These are phyloP conservation scores for Hydrotaea cyrtoneurina DNA, from an alignment of 2,888 invertebrate species.

Conservation along the genomic window DNA sequence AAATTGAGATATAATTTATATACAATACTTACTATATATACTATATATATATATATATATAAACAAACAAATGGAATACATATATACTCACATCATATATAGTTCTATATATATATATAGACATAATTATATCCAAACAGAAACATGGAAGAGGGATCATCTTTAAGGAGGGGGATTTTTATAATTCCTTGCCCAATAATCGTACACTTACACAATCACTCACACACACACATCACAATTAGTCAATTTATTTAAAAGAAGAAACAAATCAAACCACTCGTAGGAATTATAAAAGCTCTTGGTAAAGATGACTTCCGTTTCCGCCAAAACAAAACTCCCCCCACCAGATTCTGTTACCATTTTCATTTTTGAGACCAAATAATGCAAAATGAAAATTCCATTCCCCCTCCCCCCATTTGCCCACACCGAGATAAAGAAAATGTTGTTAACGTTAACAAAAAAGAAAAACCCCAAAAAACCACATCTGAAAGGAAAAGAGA, in stretches of 20 bases:
- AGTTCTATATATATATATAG: slow-evolving; percentile 11
- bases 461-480: neutral
- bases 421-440: slow-evolving; percentile 47
- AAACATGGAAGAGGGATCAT: neutral
- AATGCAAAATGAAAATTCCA: neutral
- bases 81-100: slow-evolving; percentile 37
- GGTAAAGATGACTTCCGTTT: slow-evolving; percentile 1
- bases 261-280: neutral
- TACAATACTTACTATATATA: slow-evolving; percentile 38
- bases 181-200: neutral
- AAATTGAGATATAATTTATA: slow-evolving; percentile 52
- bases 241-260: slow-evolving; percentile 22
- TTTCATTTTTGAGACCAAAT: neutral
- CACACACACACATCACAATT: slow-evolving; percentile 21
- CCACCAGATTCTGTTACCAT: neutral
- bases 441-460: slow-evolving; percentile 56
- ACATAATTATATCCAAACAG: slow-evolving; percentile 4
- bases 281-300: slow-evolving; percentile 11
- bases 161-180: neutral
- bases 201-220: neutral
- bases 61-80: slow-evolving; percentile 31
- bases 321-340: neutral
- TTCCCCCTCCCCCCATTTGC: neutral
- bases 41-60: slow-evolving; percentile 45
- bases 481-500: neutral